phyloP scores from a whole-genome alignment of 2,888 invertebrate species.

The Epirrita christyi region DNA sequence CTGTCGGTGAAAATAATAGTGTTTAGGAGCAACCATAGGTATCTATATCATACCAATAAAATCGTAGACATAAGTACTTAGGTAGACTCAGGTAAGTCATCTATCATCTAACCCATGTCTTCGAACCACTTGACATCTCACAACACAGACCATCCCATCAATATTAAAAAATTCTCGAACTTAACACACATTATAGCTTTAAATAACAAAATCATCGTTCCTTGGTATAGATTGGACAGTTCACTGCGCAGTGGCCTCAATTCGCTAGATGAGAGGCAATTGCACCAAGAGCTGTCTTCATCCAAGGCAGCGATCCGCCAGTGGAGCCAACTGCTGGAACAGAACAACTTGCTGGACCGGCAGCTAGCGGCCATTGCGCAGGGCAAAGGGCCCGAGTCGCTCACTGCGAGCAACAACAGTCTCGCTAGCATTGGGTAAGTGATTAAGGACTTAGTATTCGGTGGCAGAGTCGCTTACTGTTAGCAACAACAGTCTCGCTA shows the following conservation, averaged over 20 bases:
- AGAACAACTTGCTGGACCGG: conserved; percentile 73
- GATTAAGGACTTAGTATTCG: background rate
- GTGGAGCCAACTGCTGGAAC: conserved; percentile 79
- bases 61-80: too few species aligned
- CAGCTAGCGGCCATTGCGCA: conserved; percentile 78
- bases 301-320: conserved; percentile 75
- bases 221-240: conserved; percentile 67
- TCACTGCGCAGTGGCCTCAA: conserved; percentile 79
- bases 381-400: conserved; percentile 73
- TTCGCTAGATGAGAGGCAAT: conserved; percentile 77
- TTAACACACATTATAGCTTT: conserved; percentile 8
- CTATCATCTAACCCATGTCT: too few species aligned
- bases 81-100: too few species aligned
- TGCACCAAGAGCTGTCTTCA: conserved; percentile 75
- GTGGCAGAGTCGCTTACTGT: conserved; percentile 73
- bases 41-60: too few species aligned
- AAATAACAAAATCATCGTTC: conserved; percentile 21
- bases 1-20: too few species aligned
- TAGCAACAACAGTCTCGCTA: too few species aligned
- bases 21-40: too few species aligned
- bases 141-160: too few species aligned
- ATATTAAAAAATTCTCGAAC: background rate
- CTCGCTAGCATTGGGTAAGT: conserved; percentile 73
- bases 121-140: too few species aligned
- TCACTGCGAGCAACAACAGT: conserved; percentile 78